phyloP scores from a whole-genome alignment of 2,888 invertebrate species.

The Mystacides longicornis region DNA sequence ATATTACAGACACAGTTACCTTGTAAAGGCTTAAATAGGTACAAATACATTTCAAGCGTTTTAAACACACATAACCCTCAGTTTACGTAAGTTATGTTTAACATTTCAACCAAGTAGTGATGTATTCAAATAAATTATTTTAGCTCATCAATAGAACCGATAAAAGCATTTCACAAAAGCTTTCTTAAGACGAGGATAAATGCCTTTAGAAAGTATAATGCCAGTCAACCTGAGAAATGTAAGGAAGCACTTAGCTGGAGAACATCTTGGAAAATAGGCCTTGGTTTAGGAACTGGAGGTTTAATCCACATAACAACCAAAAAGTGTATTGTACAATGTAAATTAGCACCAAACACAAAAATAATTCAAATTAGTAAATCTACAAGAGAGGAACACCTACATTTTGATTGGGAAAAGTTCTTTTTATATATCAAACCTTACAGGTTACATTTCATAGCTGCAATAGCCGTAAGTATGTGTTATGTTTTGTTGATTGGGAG shows the following conservation, averaged over 20 bases:
- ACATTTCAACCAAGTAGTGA: background rate
- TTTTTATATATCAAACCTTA: conserved; percentile 68
- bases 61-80: conserved; percentile 5
- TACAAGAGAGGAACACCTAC: conserved; percentile 44
- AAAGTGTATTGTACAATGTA: conserved; percentile 59
- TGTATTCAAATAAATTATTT: no score
- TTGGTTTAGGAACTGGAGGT: conserved; percentile 42
- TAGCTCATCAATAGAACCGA: background rate
- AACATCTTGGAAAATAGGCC: conserved; percentile 43
- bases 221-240: background rate
- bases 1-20: conserved; percentile 10
- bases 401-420: conserved; percentile 74
- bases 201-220: background rate
- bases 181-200: background rate
- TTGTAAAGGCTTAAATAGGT: conserved; percentile 10
- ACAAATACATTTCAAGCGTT: background rate
- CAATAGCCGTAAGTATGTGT: conserved; percentile 59
- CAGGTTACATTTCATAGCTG: conserved; percentile 66
- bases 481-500: conserved; percentile 53
- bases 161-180: background rate
- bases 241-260: background rate
- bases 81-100: conserved; percentile 13
- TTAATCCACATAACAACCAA: conserved; percentile 35
- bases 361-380: conserved; percentile 50
- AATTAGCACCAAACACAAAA: conserved; percentile 47